Conservation (phyloP, 2,113 vertebrate genomes). For the Felis chaus region DNA sequence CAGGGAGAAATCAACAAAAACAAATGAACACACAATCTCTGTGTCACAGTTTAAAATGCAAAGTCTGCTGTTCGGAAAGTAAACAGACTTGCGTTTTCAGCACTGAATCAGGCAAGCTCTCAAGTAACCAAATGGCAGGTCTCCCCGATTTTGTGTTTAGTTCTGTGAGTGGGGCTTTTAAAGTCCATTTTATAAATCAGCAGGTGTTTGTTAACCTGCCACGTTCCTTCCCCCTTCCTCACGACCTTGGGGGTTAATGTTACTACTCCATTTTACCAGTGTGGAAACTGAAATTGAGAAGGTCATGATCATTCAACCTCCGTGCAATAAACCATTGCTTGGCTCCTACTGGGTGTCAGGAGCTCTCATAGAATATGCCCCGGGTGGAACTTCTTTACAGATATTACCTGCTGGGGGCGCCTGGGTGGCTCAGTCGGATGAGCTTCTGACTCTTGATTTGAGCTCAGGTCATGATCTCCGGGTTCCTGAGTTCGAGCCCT, state of each 20-base stretch:
- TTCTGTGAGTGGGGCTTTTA: not conserved
- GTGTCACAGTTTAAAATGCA: not conserved
- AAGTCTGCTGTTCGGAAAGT: not conserved
- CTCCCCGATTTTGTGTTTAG: not conserved
- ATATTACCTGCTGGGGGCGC: not conserved
- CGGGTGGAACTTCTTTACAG: too few relatives aligned
- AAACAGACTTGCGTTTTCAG: not conserved
- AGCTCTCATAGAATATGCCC: accelerated
- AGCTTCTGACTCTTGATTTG: too few relatives aligned
- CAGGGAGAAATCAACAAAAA: not conserved
- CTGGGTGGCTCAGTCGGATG: too few relatives aligned
- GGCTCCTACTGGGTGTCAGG: too few relatives aligned
- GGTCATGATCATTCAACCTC: not conserved
- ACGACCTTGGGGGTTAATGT: too few relatives aligned
- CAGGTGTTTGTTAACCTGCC: accelerated
- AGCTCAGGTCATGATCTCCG: too few relatives aligned
- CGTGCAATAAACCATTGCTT: not conserved
- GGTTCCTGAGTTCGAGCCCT: too few relatives aligned
- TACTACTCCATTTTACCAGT: not conserved
- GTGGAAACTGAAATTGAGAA: not conserved
- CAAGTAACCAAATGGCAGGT: not conserved
- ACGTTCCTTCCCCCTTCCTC: not conserved
- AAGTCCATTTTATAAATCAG: not conserved
- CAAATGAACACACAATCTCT: not conserved
- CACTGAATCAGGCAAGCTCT: not conserved